A percentile compares a stretch with the other conserved stretches of the same genome.
Evolutionary conservation across 2,113 vertebrate genomes (phyloP).

Genomic region (Pluvianellus socialis): DNA sequence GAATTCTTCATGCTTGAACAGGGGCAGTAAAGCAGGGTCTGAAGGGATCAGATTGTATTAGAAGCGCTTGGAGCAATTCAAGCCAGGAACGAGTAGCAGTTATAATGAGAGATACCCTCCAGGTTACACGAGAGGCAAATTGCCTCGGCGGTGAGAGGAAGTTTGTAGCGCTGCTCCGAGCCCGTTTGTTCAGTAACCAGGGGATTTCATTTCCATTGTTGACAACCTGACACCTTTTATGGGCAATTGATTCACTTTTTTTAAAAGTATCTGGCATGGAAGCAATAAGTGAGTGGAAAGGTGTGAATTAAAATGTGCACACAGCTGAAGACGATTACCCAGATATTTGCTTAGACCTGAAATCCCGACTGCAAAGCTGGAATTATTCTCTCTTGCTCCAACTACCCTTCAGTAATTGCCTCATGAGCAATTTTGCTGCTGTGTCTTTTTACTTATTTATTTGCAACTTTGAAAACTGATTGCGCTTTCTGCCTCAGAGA

Average conservation of each 20-base stretch:
- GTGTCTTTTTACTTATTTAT: conserved; percentile 17
- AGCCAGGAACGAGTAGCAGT: conserved; percentile 3
- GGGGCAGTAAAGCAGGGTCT: conserved; percentile 57
- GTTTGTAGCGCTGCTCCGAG: neutral
- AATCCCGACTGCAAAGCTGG: neutral
- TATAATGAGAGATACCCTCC: conserved; percentile 30
- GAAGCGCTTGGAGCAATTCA: conserved; percentile 53
- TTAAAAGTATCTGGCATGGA: neutral
- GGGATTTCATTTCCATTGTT: conserved; percentile 11
- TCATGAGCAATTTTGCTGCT: neutral
- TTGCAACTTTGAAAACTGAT: conserved; percentile 6
- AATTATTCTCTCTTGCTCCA: conserved; percentile 14
- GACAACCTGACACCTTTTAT: conserved; percentile 28
- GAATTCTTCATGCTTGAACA: conserved; percentile 68
- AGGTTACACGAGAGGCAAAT: conserved; percentile 44
- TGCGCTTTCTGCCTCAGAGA: neutral
- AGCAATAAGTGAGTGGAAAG: conserved; percentile 4
- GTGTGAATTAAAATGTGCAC: conserved; percentile 48
- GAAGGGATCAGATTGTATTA: conserved; percentile 59
- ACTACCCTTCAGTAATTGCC: neutral
- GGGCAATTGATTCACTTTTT: conserved; percentile 28
- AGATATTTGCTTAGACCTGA: conserved; percentile 25
- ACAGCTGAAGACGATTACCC: neutral
- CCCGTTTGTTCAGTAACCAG: neutral
- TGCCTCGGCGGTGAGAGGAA: neutral